phyloP scores from a whole-genome alignment of 2,888 invertebrate species.

The Operophtera brumata region DNA sequence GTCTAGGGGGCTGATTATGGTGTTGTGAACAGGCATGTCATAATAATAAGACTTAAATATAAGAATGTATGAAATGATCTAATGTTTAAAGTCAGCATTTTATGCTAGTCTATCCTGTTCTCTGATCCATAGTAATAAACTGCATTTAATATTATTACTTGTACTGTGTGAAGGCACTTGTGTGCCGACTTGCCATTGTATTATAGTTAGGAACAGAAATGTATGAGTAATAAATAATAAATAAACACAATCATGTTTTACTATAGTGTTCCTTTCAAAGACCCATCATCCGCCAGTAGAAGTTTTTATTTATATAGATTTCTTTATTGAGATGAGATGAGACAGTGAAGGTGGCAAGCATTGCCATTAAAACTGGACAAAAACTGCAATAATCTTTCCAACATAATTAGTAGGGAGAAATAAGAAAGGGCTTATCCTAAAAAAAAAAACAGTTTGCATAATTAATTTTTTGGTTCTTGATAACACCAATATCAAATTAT shows the following conservation, averaged over 20 bases:
- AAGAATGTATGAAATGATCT: neutral
- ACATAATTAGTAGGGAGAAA: no score
- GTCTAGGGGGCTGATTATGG: slow-evolving; percentile 3
- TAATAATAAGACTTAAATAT: no score
- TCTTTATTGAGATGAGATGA: no score
- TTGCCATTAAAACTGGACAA: no score
- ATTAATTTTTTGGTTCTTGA: no score
- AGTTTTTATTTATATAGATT: neutral
- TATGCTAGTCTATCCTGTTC: slow-evolving; percentile 30
- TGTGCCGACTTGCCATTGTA: slow-evolving; percentile 52
- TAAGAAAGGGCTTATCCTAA: no score
- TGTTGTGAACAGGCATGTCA: no score
- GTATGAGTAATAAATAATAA: slow-evolving; percentile 37
- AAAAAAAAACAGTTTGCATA: no score
- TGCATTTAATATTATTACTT: slow-evolving; percentile 38
- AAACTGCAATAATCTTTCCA: no score
- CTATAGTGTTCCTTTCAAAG: neutral
- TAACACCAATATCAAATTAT: no score
- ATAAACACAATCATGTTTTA: slow-evolving; percentile 12
- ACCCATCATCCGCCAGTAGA: neutral
- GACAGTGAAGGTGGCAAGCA: no score
- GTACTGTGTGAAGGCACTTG: slow-evolving; percentile 29
- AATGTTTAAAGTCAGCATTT: slow-evolving; percentile 20
- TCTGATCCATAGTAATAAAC: slow-evolving; percentile 26
- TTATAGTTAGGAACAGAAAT: slow-evolving; percentile 43